A percentile compares a stretch with the other conserved stretches of the same genome.
These are phyloP conservation scores for Quadroppia sp. DNA, from an alignment of 2,888 invertebrate genomes.

Conservation along the genomic window DNA sequence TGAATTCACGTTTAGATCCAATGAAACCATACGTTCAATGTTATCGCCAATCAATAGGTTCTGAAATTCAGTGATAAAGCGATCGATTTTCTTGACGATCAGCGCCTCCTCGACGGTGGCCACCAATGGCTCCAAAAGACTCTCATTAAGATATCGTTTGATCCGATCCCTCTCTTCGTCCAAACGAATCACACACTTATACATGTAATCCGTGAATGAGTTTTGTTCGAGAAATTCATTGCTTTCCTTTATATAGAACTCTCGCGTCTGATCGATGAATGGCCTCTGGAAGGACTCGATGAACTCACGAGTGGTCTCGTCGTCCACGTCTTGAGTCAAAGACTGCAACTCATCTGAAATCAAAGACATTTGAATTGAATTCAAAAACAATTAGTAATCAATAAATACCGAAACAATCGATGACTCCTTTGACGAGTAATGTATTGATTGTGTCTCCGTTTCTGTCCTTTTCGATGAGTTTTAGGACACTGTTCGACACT, in stretches of 20 bases:
- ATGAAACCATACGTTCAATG: conserved; percentile 59
- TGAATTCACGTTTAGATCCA: not conserved
- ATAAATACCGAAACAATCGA: conserved; percentile 23
- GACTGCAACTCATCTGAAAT: conserved; percentile 74
- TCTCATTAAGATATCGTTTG: conserved; percentile 90
- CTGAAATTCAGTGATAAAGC: conserved; percentile 85
- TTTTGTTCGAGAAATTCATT: conserved; percentile 87
- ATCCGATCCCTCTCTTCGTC: conserved; percentile 90
- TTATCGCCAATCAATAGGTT: conserved; percentile 90
- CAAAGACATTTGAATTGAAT: not conserved
- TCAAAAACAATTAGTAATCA: not conserved
- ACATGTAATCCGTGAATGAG: conserved; percentile 97
- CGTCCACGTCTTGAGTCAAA: conserved; percentile 70
- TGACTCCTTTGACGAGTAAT: conserved; percentile 68
- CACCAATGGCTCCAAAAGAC: conserved; percentile 78
- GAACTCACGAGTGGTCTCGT: conserved; percentile 67
- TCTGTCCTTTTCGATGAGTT: conserved; percentile 89
- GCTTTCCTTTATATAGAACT: conserved; percentile 90
- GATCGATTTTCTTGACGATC: conserved; percentile 91
- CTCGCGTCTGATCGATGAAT: conserved; percentile 88
- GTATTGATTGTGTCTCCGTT: conserved; percentile 96
- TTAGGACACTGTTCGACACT: conserved; percentile 93
- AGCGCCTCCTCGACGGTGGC: conserved; percentile 90
- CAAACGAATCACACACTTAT: conserved; percentile 70
- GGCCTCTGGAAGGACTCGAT: conserved; percentile 86